A percentile compares a stretch with the other conserved stretches of the same genome.
phyloP scores from a whole-genome alignment of 2,113 vertebrate genomes.

The Anguilla japonica region DNA sequence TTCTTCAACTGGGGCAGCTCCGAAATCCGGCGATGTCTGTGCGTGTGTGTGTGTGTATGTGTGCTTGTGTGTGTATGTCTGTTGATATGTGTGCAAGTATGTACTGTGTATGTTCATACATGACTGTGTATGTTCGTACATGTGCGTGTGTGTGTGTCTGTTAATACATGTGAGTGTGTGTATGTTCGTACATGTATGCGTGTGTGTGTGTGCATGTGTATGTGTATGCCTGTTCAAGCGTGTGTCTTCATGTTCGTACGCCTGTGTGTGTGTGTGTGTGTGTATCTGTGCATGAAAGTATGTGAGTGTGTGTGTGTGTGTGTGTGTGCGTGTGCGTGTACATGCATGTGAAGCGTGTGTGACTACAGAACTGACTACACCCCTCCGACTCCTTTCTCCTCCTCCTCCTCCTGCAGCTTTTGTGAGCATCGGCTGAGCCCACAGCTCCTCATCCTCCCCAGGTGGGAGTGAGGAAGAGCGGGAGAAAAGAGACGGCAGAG shows the following conservation, averaged over 20 bases:
- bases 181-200: slow-evolving; percentile 11
- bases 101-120: background rate
- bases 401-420: background rate
- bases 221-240: background rate
- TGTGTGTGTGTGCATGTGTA: background rate
- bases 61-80: background rate
- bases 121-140: too few relatives aligned
- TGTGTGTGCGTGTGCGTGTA: background rate
- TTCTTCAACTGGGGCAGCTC: background rate
- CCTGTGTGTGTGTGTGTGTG: too few relatives aligned
- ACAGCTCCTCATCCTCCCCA: background rate
- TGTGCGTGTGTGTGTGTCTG: too few relatives aligned
- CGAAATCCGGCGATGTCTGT: background rate
- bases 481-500: background rate
- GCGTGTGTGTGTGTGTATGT: background rate
- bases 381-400: background rate
- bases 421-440: background rate
- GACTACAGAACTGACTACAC: background rate
- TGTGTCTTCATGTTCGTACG: too few relatives aligned
- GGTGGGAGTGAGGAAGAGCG: background rate
- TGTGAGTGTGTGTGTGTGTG: background rate
- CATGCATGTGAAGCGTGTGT: background rate
- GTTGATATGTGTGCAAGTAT: background rate
- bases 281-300: background rate
- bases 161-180: background rate